Conservation (phyloP, 2,888 invertebrate genomes). For the Aleiodes leptofemur region DNA sequence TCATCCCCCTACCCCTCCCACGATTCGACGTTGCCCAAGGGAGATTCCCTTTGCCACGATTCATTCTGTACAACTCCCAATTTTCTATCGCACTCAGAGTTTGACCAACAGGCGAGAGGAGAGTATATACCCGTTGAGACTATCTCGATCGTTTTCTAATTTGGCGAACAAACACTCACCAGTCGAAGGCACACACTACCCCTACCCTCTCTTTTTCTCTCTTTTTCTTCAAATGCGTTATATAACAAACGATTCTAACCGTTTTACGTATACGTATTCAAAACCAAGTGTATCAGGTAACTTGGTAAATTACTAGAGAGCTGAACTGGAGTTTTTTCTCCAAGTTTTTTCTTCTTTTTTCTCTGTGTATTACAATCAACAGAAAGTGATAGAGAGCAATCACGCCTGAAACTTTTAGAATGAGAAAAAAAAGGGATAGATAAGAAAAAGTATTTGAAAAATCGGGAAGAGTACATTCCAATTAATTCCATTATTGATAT, state of each 20-base stretch:
- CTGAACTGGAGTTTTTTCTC: not conserved
- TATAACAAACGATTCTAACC: constrained; percentile 31
- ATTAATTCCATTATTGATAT: not conserved
- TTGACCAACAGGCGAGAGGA: constrained; percentile 40
- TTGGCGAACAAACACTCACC: constrained; percentile 69
- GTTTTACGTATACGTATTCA: constrained; percentile 31
- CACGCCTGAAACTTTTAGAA: not conserved
- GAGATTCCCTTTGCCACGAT: constrained; percentile 50
- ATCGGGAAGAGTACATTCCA: not conserved
- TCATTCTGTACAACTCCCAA: constrained; percentile 26
- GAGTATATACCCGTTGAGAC: constrained; percentile 55
- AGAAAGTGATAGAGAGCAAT: too few species aligned
- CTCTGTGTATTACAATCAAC: not conserved
- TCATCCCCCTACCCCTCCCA: constrained; percentile 47
- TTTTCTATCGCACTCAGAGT: constrained; percentile 6
- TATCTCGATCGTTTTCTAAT: constrained; percentile 73
- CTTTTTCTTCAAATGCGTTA: constrained; percentile 39
- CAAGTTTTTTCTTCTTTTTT: not conserved
- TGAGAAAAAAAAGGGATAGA: not conserved
- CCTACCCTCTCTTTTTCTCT: constrained; percentile 39
- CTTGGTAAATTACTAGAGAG: constrained; percentile 7
- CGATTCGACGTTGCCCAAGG: constrained; percentile 52
- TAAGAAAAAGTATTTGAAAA: not conserved
- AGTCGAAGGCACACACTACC: constrained; percentile 48
- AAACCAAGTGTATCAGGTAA: not conserved